Conservation (phyloP, 2,113 vertebrate genomes). For the Melanocharis versteri region DNA sequence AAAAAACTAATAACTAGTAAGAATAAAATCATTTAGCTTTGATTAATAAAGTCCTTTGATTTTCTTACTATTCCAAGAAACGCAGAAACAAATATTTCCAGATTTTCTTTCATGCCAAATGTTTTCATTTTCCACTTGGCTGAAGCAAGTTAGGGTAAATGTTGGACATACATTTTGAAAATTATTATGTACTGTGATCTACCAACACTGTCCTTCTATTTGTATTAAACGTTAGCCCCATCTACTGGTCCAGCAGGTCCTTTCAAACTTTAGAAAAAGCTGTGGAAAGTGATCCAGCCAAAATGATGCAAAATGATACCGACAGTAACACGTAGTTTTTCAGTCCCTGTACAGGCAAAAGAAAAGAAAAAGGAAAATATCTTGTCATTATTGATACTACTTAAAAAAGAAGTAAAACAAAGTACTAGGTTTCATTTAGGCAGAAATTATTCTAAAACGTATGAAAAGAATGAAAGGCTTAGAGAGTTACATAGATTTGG, state of each 20-base stretch:
- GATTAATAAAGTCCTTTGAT: background rate
- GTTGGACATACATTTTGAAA: background rate
- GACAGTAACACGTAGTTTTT: slow-evolving; percentile 76
- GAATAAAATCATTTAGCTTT: background rate
- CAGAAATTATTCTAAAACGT: background rate
- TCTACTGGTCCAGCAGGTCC: slow-evolving; percentile 37
- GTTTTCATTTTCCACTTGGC: background rate
- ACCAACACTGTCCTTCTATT: background rate
- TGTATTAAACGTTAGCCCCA: slow-evolving; percentile 40
- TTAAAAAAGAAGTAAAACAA: background rate
- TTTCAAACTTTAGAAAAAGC: slow-evolving; percentile 81
- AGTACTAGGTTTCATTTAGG: background rate
- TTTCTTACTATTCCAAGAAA: background rate
- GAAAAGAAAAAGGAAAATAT: background rate
- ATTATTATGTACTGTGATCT: background rate
- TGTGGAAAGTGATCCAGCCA: slow-evolving; percentile 79
- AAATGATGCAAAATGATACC: slow-evolving; percentile 75
- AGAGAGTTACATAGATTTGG: background rate
- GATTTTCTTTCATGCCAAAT: background rate
- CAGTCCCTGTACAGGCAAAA: slow-evolving; percentile 72
- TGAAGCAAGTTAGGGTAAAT: background rate
- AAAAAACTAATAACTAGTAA: background rate
- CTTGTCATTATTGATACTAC: background rate
- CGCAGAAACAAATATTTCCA: background rate
- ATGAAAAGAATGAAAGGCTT: background rate